Evolutionary conservation across 2,888 invertebrate species (phyloP).

Genomic region (Andrena bicolor): DNA sequence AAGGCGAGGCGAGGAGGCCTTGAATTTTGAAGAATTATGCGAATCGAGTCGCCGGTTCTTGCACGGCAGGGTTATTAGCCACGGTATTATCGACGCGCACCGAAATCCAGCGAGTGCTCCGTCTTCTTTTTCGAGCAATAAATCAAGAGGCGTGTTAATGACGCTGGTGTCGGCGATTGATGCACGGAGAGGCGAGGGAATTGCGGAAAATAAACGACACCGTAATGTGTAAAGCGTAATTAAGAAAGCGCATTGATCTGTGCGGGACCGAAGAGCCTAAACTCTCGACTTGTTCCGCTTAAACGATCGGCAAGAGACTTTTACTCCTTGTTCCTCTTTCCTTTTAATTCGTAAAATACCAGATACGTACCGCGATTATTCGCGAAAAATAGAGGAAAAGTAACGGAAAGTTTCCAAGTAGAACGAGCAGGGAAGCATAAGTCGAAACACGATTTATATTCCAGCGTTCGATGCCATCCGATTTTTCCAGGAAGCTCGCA

Average conservation of each 20-base stretch:
- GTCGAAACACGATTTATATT: slow-evolving; percentile 11
- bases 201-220: slow-evolving; percentile 52
- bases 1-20: not conserved
- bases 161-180: slow-evolving; percentile 50
- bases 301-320: not conserved
- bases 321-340: not conserved
- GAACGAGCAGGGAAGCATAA: not conserved
- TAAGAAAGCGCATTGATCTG: slow-evolving; percentile 34
- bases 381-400: not conserved
- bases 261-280: not conserved
- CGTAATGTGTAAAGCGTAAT: slow-evolving; percentile 39
- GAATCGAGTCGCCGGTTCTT: slow-evolving; percentile 13
- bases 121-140: slow-evolving; percentile 55
- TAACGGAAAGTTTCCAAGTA: not conserved
- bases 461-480: slow-evolving; percentile 16
- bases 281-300: not conserved
- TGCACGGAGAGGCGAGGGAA: slow-evolving; percentile 38
- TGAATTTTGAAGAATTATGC: slow-evolving; percentile 17
- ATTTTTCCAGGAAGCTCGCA: slow-evolving; percentile 11
- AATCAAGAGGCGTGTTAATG: slow-evolving; percentile 65
- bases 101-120: slow-evolving; percentile 37
- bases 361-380: not conserved
- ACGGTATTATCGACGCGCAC: slow-evolving; percentile 53
- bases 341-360: not conserved
- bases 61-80: slow-evolving; percentile 45